These are phyloP conservation scores for Hyposmocoma kahamanoa DNA, from an alignment of 1,140 invertebrate genomes.

Conservation along the genomic window DNA sequence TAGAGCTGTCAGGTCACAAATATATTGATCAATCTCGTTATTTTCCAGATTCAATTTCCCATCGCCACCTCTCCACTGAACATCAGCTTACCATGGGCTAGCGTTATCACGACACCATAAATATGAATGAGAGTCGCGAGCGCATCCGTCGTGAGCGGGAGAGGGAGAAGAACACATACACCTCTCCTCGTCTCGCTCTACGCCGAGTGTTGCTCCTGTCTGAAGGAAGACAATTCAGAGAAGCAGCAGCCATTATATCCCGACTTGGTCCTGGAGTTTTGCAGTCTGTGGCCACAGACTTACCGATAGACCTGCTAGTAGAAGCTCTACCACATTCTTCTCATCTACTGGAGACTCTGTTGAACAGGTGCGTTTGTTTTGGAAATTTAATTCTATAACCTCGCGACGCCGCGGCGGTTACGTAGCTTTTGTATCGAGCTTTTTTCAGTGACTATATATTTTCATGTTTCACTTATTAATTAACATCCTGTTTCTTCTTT, in stretches of 20 bases:
- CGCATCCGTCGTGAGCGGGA: conserved; percentile 73
- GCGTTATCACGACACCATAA: conserved; percentile 24
- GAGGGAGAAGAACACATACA: conserved; percentile 77
- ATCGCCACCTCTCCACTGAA: background rate
- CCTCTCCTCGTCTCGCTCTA: conserved; percentile 83
- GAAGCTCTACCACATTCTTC: conserved; percentile 91
- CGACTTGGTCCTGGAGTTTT: conserved; percentile 84
- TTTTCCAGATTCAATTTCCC: no score
- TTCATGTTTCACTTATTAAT: no score
- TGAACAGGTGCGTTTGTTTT: conserved; percentile 78
- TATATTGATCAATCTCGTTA: no score
- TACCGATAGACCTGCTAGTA: conserved; percentile 90
- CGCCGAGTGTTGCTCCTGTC: conserved; percentile 83
- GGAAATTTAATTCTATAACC: no score
- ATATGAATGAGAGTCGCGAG: conserved; percentile 76
- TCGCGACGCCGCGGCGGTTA: no score
- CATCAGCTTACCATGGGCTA: conserved; percentile 46
- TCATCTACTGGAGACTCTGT: conserved; percentile 88
- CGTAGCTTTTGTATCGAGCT: no score
- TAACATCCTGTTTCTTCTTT: no score
- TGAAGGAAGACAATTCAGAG: conserved; percentile 85
- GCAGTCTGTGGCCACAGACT: conserved; percentile 80
- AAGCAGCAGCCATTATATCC: conserved; percentile 85
- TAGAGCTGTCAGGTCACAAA: no score
- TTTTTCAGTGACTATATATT: no score